Percentiles rank a stretch among this genome's conserved stretches.
Evolutionary conservation across 2,797 vertebrate species (phyloP).

Genomic region (Chrosomus eos): DNA sequence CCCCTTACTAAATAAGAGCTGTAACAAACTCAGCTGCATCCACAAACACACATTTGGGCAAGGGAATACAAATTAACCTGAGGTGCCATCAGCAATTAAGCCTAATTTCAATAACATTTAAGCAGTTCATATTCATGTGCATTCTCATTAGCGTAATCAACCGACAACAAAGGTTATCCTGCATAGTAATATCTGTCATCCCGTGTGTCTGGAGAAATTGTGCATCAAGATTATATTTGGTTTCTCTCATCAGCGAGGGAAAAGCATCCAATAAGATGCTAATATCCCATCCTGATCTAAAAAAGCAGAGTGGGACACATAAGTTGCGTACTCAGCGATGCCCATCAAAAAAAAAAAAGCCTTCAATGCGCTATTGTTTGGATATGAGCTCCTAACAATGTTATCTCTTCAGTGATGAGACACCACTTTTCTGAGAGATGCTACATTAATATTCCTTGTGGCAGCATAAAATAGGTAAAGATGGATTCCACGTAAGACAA

Average conservation of each 20-base stretch:
- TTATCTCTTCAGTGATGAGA: slow-evolving; percentile 74
- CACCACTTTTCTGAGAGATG: slow-evolving; percentile 65
- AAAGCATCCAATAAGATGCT: slow-evolving; percentile 58
- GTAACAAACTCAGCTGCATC: slow-evolving; percentile 64
- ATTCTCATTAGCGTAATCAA: slow-evolving; percentile 84
- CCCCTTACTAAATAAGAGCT: slow-evolving; percentile 41
- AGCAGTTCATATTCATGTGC: slow-evolving; percentile 80
- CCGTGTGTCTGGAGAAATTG: slow-evolving; percentile 71
- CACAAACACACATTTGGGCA: slow-evolving; percentile 69
- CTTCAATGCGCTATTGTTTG: slow-evolving; percentile 66
- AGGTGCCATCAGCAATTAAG: slow-evolving; percentile 84
- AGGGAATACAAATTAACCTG: slow-evolving; percentile 84
- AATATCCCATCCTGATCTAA: slow-evolving; percentile 68
- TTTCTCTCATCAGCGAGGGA: slow-evolving; percentile 53
- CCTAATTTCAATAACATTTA: slow-evolving; percentile 84
- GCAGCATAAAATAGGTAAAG: slow-evolving; percentile 70
- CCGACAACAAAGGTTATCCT: slow-evolving; percentile 82
- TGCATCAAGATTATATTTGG: slow-evolving; percentile 76
- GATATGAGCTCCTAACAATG: slow-evolving; percentile 70
- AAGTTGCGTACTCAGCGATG: slow-evolving; percentile 67
- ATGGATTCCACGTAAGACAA: slow-evolving; percentile 73
- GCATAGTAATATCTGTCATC: slow-evolving; percentile 79
- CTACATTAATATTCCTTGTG: slow-evolving; percentile 76
- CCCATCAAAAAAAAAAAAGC: slow-evolving; percentile 58
- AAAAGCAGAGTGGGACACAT: slow-evolving; percentile 57